Conservation (phyloP, 64 coral and sea anemone genomes). For the Pachyseris speciosa region DNA sequence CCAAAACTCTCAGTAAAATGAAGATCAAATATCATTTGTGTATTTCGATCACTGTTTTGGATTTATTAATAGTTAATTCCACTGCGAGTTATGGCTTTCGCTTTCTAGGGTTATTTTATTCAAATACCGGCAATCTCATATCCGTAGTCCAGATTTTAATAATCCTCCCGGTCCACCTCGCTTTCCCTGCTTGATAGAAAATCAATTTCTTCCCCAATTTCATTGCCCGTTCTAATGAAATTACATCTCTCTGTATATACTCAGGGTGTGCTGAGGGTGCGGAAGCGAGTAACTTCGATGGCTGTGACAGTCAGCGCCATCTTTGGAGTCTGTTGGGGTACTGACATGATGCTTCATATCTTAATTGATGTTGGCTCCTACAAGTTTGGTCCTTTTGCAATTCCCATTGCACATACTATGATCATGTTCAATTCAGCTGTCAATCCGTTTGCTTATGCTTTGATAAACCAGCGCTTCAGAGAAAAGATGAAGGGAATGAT, state of each 20-base stretch:
- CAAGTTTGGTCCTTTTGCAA: neutral
- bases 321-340: constrained; percentile 6
- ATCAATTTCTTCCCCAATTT: neutral
- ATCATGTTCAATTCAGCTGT: constrained; percentile 43
- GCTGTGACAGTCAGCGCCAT: constrained; percentile 28
- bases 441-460: constrained; percentile 59
- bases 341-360: constrained; percentile 13
- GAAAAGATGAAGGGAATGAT: neutral
- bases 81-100: no score
- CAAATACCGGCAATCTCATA: no score
- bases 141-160: no score
- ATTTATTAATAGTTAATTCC: no score
- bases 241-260: neutral
- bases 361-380: neutral
- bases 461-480: constrained; percentile 42
- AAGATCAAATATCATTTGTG: no score
- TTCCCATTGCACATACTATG: constrained; percentile 7
- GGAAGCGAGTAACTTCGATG: constrained; percentile 54
- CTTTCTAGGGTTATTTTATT: no score
- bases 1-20: no score
- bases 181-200: neutral
- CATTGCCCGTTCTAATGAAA: neutral
- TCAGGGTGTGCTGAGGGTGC: neutral
- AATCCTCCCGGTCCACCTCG: no score
- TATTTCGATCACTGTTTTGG: no score